Conservation (phyloP, 2,113 vertebrate species). For the Ramphastos sulfuratus region DNA sequence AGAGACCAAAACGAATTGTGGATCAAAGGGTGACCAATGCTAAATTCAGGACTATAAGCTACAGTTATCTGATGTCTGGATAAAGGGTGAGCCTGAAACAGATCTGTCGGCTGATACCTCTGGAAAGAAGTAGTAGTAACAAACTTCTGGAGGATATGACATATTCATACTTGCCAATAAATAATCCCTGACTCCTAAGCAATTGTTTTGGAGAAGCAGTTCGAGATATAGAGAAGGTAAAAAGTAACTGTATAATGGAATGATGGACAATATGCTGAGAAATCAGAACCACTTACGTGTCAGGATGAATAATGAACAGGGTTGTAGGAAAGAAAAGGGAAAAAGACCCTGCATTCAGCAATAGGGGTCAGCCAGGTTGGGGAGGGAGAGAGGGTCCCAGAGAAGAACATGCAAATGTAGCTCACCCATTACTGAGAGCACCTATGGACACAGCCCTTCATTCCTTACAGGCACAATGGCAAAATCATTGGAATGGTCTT, state of each 20-base stretch:
- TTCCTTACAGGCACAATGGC: neutral
- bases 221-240: neutral
- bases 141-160: conserved; percentile 58
- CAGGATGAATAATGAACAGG: neutral
- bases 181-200: conserved; percentile 1
- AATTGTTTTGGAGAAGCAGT: conserved; percentile 10
- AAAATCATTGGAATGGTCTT: neutral
- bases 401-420: neutral
- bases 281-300: neutral
- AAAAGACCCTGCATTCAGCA: neutral
- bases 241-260: neutral
- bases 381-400: neutral
- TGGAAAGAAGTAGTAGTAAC: conserved; percentile 47
- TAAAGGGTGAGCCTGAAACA: neutral
- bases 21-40: neutral
- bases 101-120: conserved; percentile 21
- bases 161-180: conserved; percentile 29
- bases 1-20: neutral
- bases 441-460: fast-evolving
- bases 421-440: neutral
- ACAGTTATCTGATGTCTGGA: conserved; percentile 7
- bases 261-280: neutral
- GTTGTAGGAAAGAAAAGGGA: neutral
- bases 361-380: neutral
- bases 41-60: neutral